phyloP scores from a whole-genome alignment of 2,113 vertebrate species.

The Mus musculus region DNA sequence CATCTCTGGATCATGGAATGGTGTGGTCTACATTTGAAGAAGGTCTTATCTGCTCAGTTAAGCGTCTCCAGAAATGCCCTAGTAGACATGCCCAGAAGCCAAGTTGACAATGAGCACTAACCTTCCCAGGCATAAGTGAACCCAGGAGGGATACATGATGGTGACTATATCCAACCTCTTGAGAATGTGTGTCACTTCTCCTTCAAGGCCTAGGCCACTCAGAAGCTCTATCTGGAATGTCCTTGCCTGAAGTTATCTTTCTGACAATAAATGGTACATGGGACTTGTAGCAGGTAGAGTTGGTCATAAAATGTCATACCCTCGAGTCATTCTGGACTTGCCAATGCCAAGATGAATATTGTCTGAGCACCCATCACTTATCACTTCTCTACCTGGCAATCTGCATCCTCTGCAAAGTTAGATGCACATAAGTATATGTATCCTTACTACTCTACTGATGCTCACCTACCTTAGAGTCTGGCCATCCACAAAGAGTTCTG shows the following conservation, averaged over 20 bases:
- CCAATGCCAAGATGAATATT: background rate
- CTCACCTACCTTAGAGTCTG: too few relatives aligned
- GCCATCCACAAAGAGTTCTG: too few relatives aligned
- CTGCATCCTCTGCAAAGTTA: too few relatives aligned
- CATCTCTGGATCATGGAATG: background rate
- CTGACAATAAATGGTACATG: background rate
- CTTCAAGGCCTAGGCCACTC: background rate
- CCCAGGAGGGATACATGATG: too few relatives aligned
- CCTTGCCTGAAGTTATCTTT: background rate
- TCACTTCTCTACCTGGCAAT: background rate
- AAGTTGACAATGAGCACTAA: background rate
- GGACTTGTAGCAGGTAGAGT: background rate
- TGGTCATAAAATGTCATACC: fast-evolving
- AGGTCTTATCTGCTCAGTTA: background rate
- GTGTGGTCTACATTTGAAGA: too few relatives aligned
- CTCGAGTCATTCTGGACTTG: background rate
- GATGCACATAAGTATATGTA: background rate
- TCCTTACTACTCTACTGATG: background rate
- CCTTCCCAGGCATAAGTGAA: background rate
- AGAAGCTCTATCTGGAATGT: background rate
- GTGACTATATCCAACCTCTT: background rate
- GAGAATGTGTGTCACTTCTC: background rate
- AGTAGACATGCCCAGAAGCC: background rate
- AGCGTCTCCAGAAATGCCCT: too few relatives aligned
- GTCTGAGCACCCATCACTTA: background rate